Conservation (phyloP, 2,113 vertebrate species). For the Gambusia holbrooki region DNA sequence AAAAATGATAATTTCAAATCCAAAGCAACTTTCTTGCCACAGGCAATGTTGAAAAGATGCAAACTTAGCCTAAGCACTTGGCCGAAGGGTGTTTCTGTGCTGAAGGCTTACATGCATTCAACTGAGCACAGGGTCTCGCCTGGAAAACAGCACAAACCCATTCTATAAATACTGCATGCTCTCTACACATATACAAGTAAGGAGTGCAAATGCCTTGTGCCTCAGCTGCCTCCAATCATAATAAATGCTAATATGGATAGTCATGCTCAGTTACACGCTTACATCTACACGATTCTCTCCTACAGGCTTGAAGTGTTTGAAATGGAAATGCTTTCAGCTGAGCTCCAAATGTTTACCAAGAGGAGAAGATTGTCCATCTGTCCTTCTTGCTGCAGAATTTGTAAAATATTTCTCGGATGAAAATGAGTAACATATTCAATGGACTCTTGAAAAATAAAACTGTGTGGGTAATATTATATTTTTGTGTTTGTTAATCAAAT, state of each 20-base stretch:
- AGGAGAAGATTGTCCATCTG: slow-evolving; percentile 39
- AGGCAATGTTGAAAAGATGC: slow-evolving; percentile 16
- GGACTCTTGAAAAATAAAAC: slow-evolving; percentile 13
- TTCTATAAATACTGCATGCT: slow-evolving; percentile 2
- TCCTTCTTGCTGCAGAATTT: slow-evolving; percentile 46
- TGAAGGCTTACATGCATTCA: slow-evolving; percentile 30
- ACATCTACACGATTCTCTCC: slow-evolving; percentile 15
- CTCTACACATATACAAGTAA: slow-evolving; percentile 10
- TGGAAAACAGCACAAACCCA: neutral
- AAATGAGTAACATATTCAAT: slow-evolving; percentile 6
- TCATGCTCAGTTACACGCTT: slow-evolving; percentile 22
- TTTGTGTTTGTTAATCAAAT: slow-evolving; percentile 16
- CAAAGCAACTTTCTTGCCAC: slow-evolving; percentile 23
- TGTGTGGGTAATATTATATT: slow-evolving; percentile 3
- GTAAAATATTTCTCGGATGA: neutral
- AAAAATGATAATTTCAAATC: slow-evolving; percentile 36
- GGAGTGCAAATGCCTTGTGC: slow-evolving; percentile 9
- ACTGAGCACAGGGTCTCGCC: neutral
- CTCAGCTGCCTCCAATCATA: slow-evolving; percentile 26
- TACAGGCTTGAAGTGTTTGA: slow-evolving; percentile 25
- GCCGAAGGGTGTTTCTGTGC: slow-evolving; percentile 50
- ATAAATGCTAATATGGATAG: slow-evolving; percentile 35
- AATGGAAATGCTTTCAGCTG: slow-evolving; percentile 70
- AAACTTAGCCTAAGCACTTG: slow-evolving; percentile 43
- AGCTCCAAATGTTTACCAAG: slow-evolving; percentile 54